A percentile compares a stretch with the other conserved stretches of the same genome.
Evolutionary conservation across 1,140 invertebrate genomes (phyloP).

Genomic region (Episyrphus balteatus): DNA sequence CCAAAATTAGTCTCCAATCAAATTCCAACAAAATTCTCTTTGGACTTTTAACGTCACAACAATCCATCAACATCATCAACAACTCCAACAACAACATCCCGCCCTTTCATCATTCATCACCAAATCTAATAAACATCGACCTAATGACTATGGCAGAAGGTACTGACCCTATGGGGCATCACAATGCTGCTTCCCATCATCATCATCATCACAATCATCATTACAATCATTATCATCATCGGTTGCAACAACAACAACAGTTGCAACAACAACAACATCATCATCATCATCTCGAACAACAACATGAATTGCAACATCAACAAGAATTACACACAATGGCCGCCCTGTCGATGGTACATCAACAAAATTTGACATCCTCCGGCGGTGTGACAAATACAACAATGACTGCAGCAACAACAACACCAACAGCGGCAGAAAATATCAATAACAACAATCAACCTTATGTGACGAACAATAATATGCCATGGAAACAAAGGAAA

Average conservation of each 20-base stretch:
- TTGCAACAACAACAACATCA: conserved; percentile 7
- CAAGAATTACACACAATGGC: conserved; percentile 9
- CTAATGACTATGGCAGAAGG: conserved; percentile 39
- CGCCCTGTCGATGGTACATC: conserved; percentile 22
- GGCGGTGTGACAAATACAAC: conserved; percentile 19
- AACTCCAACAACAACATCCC: not conserved
- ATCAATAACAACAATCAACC: conserved; percentile 44
- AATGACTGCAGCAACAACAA: conserved; percentile 16
- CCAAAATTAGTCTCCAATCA: too few species aligned
- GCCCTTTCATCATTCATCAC: not conserved
- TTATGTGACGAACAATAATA: conserved; percentile 49
- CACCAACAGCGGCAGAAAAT: conserved; percentile 2
- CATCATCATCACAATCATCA: conserved; percentile 23
- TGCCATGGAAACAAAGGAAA: conserved; percentile 50
- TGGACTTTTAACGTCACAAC: not conserved
- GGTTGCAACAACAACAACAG: conserved; percentile 7
- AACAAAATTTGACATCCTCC: conserved; percentile 18
- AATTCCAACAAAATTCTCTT: not conserved
- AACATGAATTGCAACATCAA: conserved; percentile 7
- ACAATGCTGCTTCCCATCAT: conserved; percentile 23
- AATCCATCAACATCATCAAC: not conserved
- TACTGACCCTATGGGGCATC: conserved; percentile 37
- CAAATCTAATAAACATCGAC: conserved; percentile 23
- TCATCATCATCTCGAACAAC: too few species aligned
- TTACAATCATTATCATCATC: conserved; percentile 19